phyloP scores from a whole-genome alignment of 1,140 invertebrate species.

The Macrostomum lignano region DNA sequence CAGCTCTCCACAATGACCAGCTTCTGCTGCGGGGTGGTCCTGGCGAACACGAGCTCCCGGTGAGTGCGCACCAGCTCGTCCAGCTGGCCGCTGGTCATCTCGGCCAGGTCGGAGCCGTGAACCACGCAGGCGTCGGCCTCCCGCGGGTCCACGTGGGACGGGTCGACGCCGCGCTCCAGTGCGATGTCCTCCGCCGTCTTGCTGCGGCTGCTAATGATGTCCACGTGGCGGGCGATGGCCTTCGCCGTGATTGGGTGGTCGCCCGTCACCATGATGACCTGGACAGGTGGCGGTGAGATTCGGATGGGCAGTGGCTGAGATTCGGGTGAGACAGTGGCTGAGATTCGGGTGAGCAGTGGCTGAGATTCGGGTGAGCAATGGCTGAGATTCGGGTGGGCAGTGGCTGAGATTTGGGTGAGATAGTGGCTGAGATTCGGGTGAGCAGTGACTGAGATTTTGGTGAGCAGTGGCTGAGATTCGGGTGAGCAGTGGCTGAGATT shows the following conservation, averaged over 20 bases:
- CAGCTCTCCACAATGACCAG: slow-evolving; percentile 81
- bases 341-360: too few species aligned
- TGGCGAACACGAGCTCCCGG: slow-evolving; percentile 91
- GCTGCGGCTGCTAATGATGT: slow-evolving; percentile 84
- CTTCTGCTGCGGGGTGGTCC: slow-evolving; percentile 97
- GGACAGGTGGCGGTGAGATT: slow-evolving; percentile 45
- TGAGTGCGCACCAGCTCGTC: slow-evolving; percentile 76
- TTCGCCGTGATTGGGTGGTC: slow-evolving; percentile 98
- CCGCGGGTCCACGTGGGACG: too few species aligned
- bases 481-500: too few species aligned
- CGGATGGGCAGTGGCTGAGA: too few species aligned
- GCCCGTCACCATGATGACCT: slow-evolving; percentile 40
- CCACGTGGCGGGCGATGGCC: slow-evolving; percentile 93
- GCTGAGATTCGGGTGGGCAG: too few species aligned
- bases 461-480: too few species aligned
- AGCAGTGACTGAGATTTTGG: too few species aligned
- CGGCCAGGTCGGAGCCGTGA: slow-evolving; percentile 69
- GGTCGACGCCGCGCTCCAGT: slow-evolving; percentile 46
- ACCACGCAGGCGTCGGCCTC: slow-evolving; percentile 86
- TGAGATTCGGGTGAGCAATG: too few species aligned
- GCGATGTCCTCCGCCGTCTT: slow-evolving; percentile 86
- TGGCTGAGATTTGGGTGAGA: too few species aligned
- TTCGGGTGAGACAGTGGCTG: too few species aligned
- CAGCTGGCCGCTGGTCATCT: slow-evolving; percentile 57
- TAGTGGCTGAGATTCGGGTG: too few species aligned